Evolutionary conservation across 2,113 vertebrate species (phyloP), one percentile per base, ranked within the genome.

Genomic region (Silurus asotus): DNA sequence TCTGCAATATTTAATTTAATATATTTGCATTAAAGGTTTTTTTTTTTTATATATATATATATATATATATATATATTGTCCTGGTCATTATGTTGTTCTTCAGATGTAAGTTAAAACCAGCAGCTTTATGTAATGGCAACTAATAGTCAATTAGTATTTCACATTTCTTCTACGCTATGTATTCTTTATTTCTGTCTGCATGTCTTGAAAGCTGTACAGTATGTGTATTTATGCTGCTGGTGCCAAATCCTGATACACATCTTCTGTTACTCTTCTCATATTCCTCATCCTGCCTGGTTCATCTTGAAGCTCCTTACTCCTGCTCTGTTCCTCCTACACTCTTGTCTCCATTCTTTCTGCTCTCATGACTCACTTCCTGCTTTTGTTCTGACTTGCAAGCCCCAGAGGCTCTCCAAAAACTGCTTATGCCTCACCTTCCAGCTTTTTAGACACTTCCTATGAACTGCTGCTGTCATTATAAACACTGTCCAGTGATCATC

Each of bases 351-450:
- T 51, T 8, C 72, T 51, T 11, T 51, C 48, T 75, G 72, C 61
- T 19, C 49, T 53, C 56, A 77, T 78, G 53, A 78, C 75, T 78
- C 53, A 78, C 25, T 78, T 78, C 75, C 75, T 58, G n/a, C n/a
- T 78, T n/a, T n/a, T 78, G 15, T 45, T 17, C 53, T 78, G 1
- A 56, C 13, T 58, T 58, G n/a, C 25, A 78, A 78, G 6, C 13
- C 75, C 75, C 53, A 58, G 53, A 37, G 23, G 75, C 75, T 58
- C 55, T 78, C n/a, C n/a, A 58, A 56, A 78, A 58, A 17, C 19
- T 49, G 48, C 19, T 51, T 74, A 11, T 74, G 70, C 19, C 19
- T 51, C 48, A 74, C 48, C 9, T 74, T 23, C 17, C 19, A 49
- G 45, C 37, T 37, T 37, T 37, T 37, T 23, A 11, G 0, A 74